phyloP scores from a whole-genome alignment of 2,888 invertebrate species.

The Habrosyne pyritoides region DNA sequence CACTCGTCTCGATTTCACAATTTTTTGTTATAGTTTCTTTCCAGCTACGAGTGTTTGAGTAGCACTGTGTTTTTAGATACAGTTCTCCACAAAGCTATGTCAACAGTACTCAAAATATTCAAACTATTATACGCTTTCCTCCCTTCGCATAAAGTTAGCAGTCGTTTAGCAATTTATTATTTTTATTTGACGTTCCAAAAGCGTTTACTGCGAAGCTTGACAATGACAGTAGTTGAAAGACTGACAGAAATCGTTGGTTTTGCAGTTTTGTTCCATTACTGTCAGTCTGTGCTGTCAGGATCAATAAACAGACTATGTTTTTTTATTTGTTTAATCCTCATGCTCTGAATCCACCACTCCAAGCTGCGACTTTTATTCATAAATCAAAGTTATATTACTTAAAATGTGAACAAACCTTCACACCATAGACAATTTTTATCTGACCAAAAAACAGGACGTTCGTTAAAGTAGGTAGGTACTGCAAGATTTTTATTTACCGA shows the following conservation, averaged over 20 bases:
- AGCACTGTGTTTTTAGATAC: background rate
- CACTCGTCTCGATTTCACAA: background rate
- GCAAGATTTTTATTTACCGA: no score
- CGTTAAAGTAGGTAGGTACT: no score
- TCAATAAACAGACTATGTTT: no score
- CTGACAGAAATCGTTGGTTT: background rate
- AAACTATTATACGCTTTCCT: background rate
- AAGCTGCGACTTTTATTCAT: no score
- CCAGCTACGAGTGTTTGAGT: conserved; percentile 12
- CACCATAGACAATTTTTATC: no score
- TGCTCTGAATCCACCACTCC: no score
- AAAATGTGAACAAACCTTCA: no score
- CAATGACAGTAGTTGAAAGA: background rate
- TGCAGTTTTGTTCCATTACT: background rate
- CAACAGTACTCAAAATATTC: background rate
- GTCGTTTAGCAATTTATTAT: background rate
- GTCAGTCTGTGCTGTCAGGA: no score
- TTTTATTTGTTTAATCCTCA: no score
- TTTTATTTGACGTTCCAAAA: background rate
- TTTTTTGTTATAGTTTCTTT: background rate
- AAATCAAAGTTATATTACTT: no score
- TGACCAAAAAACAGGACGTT: no score
- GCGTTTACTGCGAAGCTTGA: background rate
- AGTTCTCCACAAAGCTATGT: background rate
- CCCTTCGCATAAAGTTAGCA: background rate